A percentile compares a stretch with the other conserved stretches of the same genome.
phyloP scores from a whole-genome alignment of 2,888 invertebrate genomes.

The Volucella inanis region DNA sequence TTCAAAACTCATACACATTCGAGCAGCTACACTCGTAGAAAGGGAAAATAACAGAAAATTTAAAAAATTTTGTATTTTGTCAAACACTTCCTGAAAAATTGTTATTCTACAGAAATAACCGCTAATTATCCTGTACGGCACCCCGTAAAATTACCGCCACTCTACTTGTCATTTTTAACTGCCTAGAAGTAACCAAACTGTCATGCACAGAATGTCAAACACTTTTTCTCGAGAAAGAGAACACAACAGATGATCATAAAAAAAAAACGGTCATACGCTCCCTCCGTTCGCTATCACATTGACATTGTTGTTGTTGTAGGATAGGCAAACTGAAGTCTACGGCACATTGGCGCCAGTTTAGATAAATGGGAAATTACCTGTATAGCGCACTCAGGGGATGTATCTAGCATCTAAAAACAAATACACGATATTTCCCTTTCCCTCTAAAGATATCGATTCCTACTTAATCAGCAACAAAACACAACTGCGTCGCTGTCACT shows the following conservation, averaged over 20 bases:
- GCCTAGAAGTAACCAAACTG: constrained; percentile 32
- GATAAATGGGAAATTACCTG: constrained; percentile 54
- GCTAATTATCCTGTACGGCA: constrained; percentile 45
- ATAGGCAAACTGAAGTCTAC: too few relatives aligned
- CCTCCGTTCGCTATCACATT: too few relatives aligned
- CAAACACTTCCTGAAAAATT: constrained; percentile 51
- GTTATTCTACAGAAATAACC: constrained; percentile 50
- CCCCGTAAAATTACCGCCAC: constrained; percentile 25
- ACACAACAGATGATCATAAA: background rate
- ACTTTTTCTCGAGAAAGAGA: constrained; percentile 21
- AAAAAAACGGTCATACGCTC: too few relatives aligned
- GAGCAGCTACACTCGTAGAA: background rate
- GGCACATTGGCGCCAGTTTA: constrained; percentile 42
- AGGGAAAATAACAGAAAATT: background rate
- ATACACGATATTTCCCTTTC: background rate
- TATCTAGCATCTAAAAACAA: background rate
- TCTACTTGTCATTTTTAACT: constrained; percentile 23
- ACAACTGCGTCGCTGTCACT: constrained; percentile 14
- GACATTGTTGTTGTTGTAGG: too few relatives aligned
- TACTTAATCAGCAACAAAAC: background rate
- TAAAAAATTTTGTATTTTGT: background rate
- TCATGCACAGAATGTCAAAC: constrained; percentile 53
- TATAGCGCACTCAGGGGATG: constrained; percentile 23
- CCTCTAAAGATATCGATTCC: too few relatives aligned
- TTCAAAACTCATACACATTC: background rate